phyloP scores from a whole-genome alignment of 2,113 vertebrate species.

The Rhinolophus sinicus region DNA sequence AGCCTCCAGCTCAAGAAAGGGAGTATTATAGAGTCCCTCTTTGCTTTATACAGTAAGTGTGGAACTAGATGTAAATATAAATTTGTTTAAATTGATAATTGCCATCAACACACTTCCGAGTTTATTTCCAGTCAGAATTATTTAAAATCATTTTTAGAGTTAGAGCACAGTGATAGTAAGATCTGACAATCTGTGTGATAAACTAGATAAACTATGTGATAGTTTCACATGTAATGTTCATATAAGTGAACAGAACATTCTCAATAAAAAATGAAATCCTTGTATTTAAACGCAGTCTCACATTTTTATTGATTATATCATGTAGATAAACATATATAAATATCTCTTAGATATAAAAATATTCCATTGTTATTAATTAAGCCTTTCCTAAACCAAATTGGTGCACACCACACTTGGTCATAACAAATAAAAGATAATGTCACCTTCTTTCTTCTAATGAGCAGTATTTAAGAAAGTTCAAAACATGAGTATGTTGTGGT shows the following conservation, averaged over 20 bases:
- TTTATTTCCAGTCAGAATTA: neutral
- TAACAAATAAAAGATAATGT: neutral
- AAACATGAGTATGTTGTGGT: neutral
- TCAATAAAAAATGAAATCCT: neutral
- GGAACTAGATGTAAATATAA: neutral
- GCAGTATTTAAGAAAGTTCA: neutral
- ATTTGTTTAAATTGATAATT: conserved; percentile 28
- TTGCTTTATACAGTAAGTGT: neutral
- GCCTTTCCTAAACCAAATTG: neutral
- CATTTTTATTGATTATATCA: neutral
- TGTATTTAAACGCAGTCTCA: neutral
- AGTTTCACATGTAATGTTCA: neutral
- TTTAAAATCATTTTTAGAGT: neutral
- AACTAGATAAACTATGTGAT: neutral
- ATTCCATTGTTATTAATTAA: neutral
- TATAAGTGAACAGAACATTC: neutral
- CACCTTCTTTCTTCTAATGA: neutral
- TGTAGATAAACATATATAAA: neutral
- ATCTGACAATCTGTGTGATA: neutral
- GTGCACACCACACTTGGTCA: neutral
- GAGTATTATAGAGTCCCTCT: neutral
- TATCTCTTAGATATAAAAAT: neutral
- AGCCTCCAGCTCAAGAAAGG: neutral
- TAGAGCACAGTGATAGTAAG: neutral
- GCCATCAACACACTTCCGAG: neutral